Evolutionary conservation across 2,888 invertebrate genomes (phyloP).

Genomic region (Perizoma flavofasciatum): DNA sequence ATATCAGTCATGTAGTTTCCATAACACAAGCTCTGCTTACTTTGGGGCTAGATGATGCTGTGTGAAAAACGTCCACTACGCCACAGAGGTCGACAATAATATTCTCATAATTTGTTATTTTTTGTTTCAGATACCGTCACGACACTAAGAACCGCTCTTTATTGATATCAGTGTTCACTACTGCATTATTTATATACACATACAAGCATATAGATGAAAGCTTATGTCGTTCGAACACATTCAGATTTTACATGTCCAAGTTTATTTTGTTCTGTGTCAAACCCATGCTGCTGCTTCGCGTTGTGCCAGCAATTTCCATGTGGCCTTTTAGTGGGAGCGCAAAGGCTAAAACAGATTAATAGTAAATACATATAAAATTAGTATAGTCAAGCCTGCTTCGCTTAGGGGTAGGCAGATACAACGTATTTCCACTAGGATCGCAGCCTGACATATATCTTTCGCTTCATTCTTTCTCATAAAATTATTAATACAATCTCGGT

Average conservation of each 20-base stretch:
- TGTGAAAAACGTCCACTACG: no score
- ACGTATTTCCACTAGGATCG: no score
- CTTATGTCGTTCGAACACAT: constrained; percentile 46
- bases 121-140: constrained; percentile 67
- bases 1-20: no score
- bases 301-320: constrained; percentile 55
- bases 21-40: no score
- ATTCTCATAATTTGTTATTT: no score
- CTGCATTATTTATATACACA: constrained; percentile 39
- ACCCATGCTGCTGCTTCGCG: constrained; percentile 53
- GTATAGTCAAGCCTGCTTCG: no score
- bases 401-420: no score
- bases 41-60: no score
- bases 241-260: constrained; percentile 47
- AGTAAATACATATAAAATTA: background rate
- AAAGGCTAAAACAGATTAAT: constrained; percentile 38
- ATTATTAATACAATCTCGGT: no score
- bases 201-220: constrained; percentile 46
- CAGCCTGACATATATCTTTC: no score
- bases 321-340: constrained; percentile 50
- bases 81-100: no score
- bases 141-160: constrained; percentile 63
- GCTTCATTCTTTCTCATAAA: no score
- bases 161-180: constrained; percentile 51
- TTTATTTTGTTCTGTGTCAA: constrained; percentile 50